Evolutionary conservation across 2,797 vertebrate species (phyloP), one percentile per base, ranked within the genome.

Genomic region (Phoebastria nigripes): DNA sequence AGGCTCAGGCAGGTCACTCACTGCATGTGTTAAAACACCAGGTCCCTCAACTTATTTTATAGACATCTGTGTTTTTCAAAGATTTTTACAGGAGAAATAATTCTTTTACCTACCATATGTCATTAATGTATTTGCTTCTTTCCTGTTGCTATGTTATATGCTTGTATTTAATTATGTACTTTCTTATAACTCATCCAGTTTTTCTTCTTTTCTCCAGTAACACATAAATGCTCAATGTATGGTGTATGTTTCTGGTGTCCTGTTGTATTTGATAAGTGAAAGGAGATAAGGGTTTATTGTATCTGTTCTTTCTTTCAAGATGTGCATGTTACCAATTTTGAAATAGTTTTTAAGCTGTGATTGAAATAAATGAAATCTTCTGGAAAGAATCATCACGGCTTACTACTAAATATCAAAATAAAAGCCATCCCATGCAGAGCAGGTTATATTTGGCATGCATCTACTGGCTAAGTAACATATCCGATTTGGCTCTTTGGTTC

Each of bases 261-360:
- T 88, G 33, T 91, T 92, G 44, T 90, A 91, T 86, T 87, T 90
- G 86, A 95, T 55, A 85, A 55, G 69, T 51, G 62, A 74, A 87
- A 89, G 87, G 92, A 97, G 82, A 96, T 97, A 96, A 96, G 95
- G 79, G 44, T 87, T 97, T 91, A 91, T 82, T 84, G 37, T 56
- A 25, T 67, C 62, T 63, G 39, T 66, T 86, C 55, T 74, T 71
- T 39, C 63, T 89, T 78, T 86, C 44, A 65, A 73, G n/a, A 71
- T 44, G 46, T 7, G 6, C 41, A 25, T 67, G 84, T 82, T 89
- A 94, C 72, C 62, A 55, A 69, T 82, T 89, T 88, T 62, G 72
- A 92, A 94, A 70, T 62, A 55, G 46, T 51, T 70, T 70, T 78
- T 42, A 72, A 90, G 82, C 85, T 72, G n/a, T 87, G 70, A 76